Evolutionary conservation across 2,797 vertebrate species (phyloP), one percentile per base, ranked within the genome.

Genomic region (Holocentrus rufus): DNA sequence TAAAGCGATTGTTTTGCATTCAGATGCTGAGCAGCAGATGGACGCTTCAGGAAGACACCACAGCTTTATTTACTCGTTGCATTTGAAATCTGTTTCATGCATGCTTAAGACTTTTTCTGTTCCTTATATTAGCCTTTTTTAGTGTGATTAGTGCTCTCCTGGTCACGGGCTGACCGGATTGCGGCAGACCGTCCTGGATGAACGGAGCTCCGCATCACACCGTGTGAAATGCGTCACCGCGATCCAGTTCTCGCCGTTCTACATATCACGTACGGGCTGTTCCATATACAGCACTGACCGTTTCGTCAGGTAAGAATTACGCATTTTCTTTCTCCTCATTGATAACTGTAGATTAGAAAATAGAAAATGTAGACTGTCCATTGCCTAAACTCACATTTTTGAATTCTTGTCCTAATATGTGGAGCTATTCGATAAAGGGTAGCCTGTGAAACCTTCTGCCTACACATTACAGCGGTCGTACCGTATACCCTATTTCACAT

Each of bases 161-260:
- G 75, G 58, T 65, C 25, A 44, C 71, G 47, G 73, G 74, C 79
- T 49, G 76, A 79, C 70, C 18, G 72, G 77, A 85, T 81, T 89
- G 89, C 85, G 73, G 85, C 86, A 87, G 57, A 64, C 76, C 68
- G 59, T 58, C 81, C 74, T 77, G 79, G 79, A 62, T 76, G 89
- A 84, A 81, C 81, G 81, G 84, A 83, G 85, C 80, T 83, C 76
- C 74, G 86, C 88, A 81, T 84, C 88, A 76, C 85, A 73, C 74
- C 84, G 89, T 83, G 76, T 88, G 89, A 88, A 88, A 92, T 92
- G 92, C 93, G 92, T 94, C 92, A 93, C 89, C 88, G 81, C 69
- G 71, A 81, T 86, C 87, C 85, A 52, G 77, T 87, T 85, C 69
- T 75, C 75, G 74, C 83, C 68, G 77, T 74, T 79, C 68, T 82